Evolutionary conservation across 2,797 vertebrate genomes (phyloP).

Genomic region (Sandelia bainsii): DNA sequence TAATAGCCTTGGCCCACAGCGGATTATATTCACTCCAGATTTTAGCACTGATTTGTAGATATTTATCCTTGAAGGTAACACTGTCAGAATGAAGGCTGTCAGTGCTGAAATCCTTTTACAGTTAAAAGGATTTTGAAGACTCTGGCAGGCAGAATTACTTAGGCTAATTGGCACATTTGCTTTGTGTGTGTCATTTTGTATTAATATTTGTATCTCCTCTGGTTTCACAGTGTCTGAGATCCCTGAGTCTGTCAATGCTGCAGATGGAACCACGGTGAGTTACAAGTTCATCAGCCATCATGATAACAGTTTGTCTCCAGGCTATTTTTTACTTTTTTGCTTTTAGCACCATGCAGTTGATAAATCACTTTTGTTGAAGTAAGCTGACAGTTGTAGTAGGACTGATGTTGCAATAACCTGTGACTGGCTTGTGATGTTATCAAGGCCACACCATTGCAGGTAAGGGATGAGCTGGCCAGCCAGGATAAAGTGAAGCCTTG

Average conservation of each 20-base stretch:
- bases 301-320: constrained; percentile 28
- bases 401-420: constrained; percentile 49
- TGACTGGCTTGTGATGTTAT: constrained; percentile 59
- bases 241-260: constrained; percentile 42
- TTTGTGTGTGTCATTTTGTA: constrained; percentile 44
- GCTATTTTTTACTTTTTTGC: constrained; percentile 4
- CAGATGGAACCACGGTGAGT: constrained; percentile 68
- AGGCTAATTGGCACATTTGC: constrained; percentile 28
- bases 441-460: constrained; percentile 63
- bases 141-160: constrained; percentile 40
- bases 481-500: constrained; percentile 74
- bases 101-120: constrained; percentile 28
- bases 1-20: constrained; percentile 53
- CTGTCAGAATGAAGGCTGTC: constrained; percentile 40
- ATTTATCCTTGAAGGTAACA: constrained; percentile 59
- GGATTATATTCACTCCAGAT: constrained; percentile 49
- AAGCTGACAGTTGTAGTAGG: constrained; percentile 30
- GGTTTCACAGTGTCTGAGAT: constrained; percentile 75
- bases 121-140: constrained; percentile 23
- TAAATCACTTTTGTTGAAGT: constrained; percentile 31
- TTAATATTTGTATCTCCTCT: constrained; percentile 61
- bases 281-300: constrained; percentile 30
- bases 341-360: constrained; percentile 12
- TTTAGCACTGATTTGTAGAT: constrained; percentile 58
- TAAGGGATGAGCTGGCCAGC: constrained; percentile 72